Conservation (phyloP, 2,888 invertebrate genomes). For the Oxytorus armatus region DNA sequence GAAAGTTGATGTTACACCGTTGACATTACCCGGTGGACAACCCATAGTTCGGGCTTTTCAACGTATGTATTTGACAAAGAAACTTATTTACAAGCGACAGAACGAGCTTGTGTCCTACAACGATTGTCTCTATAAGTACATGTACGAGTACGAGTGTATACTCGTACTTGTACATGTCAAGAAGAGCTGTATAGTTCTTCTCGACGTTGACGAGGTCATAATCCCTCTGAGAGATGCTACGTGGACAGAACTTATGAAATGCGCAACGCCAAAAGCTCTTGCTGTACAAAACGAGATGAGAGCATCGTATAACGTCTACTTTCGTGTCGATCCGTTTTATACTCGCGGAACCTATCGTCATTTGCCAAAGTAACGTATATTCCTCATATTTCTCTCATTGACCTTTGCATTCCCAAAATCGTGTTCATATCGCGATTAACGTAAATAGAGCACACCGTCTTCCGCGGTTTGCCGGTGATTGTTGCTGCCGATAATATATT, state of each 20-base stretch:
- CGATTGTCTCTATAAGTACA: conserved; percentile 96
- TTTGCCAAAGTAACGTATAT: conserved; percentile 87
- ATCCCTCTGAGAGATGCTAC: conserved; percentile 91
- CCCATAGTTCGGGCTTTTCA: conserved; percentile 95
- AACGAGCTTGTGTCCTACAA: conserved; percentile 98
- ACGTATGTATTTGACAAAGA: conserved; percentile 95
- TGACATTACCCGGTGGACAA: conserved; percentile 95
- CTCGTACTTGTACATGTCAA: too few relatives aligned
- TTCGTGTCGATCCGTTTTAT: conserved; percentile 94
- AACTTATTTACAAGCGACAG: conserved; percentile 96
- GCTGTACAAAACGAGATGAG: conserved; percentile 88
- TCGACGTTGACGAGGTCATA: conserved; percentile 97
- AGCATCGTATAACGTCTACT: conserved; percentile 96
- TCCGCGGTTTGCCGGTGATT: too few relatives aligned
- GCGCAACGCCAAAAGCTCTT: conserved; percentile 89
- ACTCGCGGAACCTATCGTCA: conserved; percentile 92
- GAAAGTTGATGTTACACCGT: conserved; percentile 90
- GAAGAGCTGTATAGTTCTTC: too few relatives aligned
- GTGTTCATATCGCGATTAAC: too few relatives aligned
- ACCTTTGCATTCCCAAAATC: too few relatives aligned
- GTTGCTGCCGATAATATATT: too few relatives aligned
- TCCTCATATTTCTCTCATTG: not conserved
- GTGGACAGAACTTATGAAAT: conserved; percentile 92
- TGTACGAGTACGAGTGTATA: conserved; percentile 95
- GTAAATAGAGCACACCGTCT: too few relatives aligned